A percentile compares a stretch with the other conserved stretches of the same genome.
phyloP scores from a whole-genome alignment of 2,113 vertebrate species.

The Acanthochromis polyacanthus region DNA sequence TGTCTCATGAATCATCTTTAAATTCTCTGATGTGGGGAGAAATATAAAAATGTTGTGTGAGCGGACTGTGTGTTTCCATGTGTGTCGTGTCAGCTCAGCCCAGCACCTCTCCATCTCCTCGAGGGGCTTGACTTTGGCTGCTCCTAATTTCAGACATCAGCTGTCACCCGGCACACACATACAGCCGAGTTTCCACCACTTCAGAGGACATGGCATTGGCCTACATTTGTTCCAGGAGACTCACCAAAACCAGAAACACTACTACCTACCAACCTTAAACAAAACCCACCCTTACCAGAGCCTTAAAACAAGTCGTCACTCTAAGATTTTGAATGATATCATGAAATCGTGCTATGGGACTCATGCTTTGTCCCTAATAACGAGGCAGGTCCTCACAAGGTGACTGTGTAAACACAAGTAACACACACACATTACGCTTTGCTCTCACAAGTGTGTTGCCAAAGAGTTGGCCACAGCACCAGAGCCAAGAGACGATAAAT shows the following conservation, averaged over 20 bases:
- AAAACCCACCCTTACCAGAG: too few species aligned
- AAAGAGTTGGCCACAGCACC: neutral
- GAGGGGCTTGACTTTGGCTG: conserved; percentile 49
- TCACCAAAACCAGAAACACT: neutral
- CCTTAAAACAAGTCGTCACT: too few species aligned
- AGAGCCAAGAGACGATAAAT: conserved; percentile 1
- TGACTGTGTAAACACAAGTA: too few species aligned
- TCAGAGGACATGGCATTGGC: neutral
- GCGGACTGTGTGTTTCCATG: conserved; percentile 23
- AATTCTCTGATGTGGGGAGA: conserved; percentile 1
- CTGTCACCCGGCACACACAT: conserved; percentile 25
- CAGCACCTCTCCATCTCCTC: conserved; percentile 40
- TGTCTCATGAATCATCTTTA: neutral
- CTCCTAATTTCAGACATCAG: conserved; percentile 65
- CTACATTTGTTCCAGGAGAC: neutral
- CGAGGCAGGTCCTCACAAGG: too few species aligned
- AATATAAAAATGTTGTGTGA: neutral
- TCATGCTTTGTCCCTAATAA: too few species aligned
- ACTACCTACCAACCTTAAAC: too few species aligned
- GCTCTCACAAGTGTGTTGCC: conserved; percentile 1
- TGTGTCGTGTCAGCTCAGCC: neutral
- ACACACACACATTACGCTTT: conserved; percentile 14
- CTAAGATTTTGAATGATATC: too few species aligned
- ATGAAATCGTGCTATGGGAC: too few species aligned
- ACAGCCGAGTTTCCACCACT: neutral